Percentiles rank a stretch among this genome's conserved stretches.
Evolutionary conservation across 1,140 invertebrate species (phyloP).

Genomic region (Zaprionus ghesquierei): DNA sequence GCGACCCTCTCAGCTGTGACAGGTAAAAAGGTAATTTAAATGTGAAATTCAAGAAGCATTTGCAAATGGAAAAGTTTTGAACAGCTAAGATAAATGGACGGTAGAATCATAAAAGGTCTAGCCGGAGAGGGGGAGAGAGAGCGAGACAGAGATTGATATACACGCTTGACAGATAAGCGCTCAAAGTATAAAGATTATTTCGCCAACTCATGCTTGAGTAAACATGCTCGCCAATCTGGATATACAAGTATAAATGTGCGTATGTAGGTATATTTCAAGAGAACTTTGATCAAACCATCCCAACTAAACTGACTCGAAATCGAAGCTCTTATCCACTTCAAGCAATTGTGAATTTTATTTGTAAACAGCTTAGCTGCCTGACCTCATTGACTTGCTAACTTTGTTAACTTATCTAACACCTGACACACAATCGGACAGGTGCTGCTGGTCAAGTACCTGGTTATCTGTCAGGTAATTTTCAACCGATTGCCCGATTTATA

Average conservation of each 20-base stretch:
- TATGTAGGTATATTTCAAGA: too few relatives aligned
- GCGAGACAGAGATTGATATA: background rate
- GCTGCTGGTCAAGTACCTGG: background rate
- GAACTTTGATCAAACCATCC: background rate
- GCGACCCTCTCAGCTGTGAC: background rate
- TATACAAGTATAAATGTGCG: background rate
- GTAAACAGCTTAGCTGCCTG: background rate
- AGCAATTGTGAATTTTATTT: background rate
- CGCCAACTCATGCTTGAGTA: constrained; percentile 20
- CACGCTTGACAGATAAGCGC: constrained; percentile 11
- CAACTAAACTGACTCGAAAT: background rate
- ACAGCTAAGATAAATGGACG: constrained; percentile 21
- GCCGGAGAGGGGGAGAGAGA: background rate
- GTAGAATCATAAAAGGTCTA: constrained; percentile 17
- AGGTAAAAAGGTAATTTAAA: constrained; percentile 37
- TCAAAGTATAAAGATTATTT: background rate
- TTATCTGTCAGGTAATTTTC: background rate
- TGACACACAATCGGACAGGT: constrained; percentile 28
- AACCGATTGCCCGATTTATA: constrained; percentile 2
- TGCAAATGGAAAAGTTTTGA: constrained; percentile 9
- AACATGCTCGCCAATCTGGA: background rate
- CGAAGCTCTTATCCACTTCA: background rate
- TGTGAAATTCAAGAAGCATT: constrained; percentile 20
- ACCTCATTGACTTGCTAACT: background rate
- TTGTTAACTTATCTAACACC: constrained; percentile 15